Percentiles rank a stretch among this genome's conserved stretches.
These are phyloP conservation scores for Stenodema calcarata DNA, from an alignment of 2,888 invertebrate genomes.

Conservation along the genomic window DNA sequence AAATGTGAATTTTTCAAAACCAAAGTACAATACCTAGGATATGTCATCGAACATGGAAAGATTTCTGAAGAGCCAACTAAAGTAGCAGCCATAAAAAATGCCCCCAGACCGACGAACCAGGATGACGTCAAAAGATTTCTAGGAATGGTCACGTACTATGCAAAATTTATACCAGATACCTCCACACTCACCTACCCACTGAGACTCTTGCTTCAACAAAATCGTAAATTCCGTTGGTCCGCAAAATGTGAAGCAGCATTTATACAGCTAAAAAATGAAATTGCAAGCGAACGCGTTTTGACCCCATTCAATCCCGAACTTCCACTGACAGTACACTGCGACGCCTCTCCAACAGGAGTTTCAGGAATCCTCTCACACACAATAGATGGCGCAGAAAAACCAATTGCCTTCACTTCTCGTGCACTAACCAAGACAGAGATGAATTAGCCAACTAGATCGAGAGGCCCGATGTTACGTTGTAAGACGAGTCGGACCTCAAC, in stretches of 20 bases:
- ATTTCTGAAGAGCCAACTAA: constrained; percentile 13
- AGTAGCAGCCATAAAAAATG: not conserved
- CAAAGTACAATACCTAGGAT: not conserved
- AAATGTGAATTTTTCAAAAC: constrained; percentile 26
- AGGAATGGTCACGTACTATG: constrained; percentile 27
- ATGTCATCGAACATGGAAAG: not conserved
- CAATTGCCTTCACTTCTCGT: constrained; percentile 52
- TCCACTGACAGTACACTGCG: constrained; percentile 52
- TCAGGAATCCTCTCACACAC: not conserved
- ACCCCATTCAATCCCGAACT: constrained; percentile 54
- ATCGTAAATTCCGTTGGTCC: constrained; percentile 51
- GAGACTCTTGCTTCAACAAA: constrained; percentile 50
- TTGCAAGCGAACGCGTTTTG: constrained; percentile 54
- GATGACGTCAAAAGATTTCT: constrained; percentile 27
- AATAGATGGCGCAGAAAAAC: constrained; percentile 47
- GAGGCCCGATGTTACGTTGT: no score
- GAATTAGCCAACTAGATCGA: constrained; percentile 50
- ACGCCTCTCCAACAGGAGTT: constrained; percentile 45
- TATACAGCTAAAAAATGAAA: constrained; percentile 54
- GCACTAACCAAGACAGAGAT: constrained; percentile 53
- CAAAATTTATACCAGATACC: constrained; percentile 31
- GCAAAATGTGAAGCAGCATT: constrained; percentile 54
- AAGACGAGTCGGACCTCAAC: no score
- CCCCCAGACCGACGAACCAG: not conserved
- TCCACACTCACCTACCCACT: constrained; percentile 53